Percentiles rank a stretch among this genome's conserved stretches.
phyloP scores from a whole-genome alignment of 2,888 invertebrate species.

The Campoplex nolae region DNA sequence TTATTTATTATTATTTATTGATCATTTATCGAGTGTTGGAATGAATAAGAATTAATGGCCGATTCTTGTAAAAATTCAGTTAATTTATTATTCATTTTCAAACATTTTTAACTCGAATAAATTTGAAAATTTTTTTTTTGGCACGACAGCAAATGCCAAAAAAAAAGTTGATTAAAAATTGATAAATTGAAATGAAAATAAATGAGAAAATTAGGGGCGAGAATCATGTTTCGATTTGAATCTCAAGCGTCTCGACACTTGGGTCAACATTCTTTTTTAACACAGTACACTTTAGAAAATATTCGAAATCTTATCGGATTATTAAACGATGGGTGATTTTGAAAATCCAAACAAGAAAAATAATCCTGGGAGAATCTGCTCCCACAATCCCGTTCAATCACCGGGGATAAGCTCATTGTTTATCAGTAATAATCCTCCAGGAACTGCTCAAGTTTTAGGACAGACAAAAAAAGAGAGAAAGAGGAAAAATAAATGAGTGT shows the following conservation, averaged over 20 bases:
- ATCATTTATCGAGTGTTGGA: no score
- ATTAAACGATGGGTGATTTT: background rate
- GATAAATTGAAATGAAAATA: no score
- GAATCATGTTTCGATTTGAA: background rate
- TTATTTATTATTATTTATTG: no score
- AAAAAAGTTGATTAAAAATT: no score
- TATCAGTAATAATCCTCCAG: slow-evolving; percentile 76
- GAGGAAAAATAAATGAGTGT: background rate
- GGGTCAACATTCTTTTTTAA: background rate
- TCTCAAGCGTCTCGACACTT: background rate
- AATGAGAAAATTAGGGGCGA: no score
- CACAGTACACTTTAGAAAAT: background rate
- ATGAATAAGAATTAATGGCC: no score
- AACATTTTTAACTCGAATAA: no score
- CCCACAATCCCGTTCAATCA: slow-evolving; percentile 38
- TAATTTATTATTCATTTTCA: no score
- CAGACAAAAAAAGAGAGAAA: background rate
- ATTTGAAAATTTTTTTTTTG: no score
- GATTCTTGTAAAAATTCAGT: no score
- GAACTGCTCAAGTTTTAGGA: slow-evolving; percentile 71
- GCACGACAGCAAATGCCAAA: no score
- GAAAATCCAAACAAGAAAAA: slow-evolving; percentile 6
- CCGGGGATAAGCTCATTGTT: slow-evolving; percentile 72
- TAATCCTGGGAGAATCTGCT: slow-evolving; percentile 35
- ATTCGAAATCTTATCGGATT: slow-evolving; percentile 9